Evolutionary conservation across 2,113 vertebrate genomes (phyloP).

Genomic region (Grammomys surdaster): DNA sequence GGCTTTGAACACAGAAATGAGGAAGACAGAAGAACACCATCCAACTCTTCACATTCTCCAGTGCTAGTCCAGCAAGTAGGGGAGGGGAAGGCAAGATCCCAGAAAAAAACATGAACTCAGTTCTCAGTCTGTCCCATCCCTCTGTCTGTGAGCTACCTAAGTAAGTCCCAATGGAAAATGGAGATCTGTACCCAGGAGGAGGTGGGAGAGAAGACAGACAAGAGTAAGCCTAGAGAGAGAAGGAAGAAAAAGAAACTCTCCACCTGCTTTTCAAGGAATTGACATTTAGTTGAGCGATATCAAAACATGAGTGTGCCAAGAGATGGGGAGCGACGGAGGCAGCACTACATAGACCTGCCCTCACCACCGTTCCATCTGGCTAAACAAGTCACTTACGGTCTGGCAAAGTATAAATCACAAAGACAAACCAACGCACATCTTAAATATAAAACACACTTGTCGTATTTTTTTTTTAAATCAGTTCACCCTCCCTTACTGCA

Average conservation of each 20-base stretch:
- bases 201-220: not conserved
- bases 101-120: not conserved
- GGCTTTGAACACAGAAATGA: not conserved
- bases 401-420: not conserved
- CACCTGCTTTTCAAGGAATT: not conserved
- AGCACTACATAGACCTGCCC: not conserved
- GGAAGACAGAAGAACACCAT: not conserved
- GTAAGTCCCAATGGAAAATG: not conserved
- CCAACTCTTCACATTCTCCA: not conserved
- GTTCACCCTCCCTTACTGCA: not conserved
- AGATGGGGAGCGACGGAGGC: not conserved
- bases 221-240: not conserved
- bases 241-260: not conserved
- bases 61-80: not conserved
- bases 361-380: not conserved
- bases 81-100: not conserved
- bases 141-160: not conserved
- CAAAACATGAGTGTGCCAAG: not conserved
- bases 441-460: conserved; percentile 1
- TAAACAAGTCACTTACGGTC: not conserved
- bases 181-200: not conserved
- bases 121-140: not conserved
- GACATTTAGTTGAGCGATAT: not conserved
- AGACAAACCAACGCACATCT: conserved; percentile 8
- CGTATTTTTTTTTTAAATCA: not conserved